Base-by-base conservation (phyloP, 2,113 vertebrate species). In the Paramisgurnus dabryanus region DNA sequence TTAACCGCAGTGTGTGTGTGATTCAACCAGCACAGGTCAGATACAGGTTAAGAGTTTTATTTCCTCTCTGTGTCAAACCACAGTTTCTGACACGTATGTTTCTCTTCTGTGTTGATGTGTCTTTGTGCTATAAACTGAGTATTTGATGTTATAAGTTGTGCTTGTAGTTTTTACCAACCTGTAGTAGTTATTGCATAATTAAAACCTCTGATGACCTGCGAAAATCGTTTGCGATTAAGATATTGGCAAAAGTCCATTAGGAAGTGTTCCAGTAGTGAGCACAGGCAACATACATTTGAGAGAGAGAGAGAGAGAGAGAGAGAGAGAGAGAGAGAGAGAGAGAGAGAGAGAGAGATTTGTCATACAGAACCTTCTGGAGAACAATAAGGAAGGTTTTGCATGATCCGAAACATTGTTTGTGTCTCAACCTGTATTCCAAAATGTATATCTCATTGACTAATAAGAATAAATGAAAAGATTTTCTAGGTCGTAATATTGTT, bases 231-330 rank as follows among this genome's bases (percentile, higher is more conserved):
- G 8, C 39, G 72, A 74, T 74, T 13, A 63, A 47, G 18, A 34
- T 15, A 49, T 43, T 75, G 72, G 72, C 58, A 0, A 15, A 7
- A 34, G 1, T 12, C 72, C 58, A 75, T 9, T 58, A 75, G 72
- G 72, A 63, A 63, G 43, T 17, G 18, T 63, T 75, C 72, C 72
- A 75, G 72, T 49, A 7, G 11, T 2, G 10, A 45, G 71, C n/a
- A 1, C 27, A 34, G 27, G 27, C 27, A 34, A 34, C 27, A 34
- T 34, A 34, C 27, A 34, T 34, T 2, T 1, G 27, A 34, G 27
- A 34, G 27, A 34, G 27, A 34, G 27, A 34, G 27, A 34, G 27
- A 34, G 27, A 34, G 27, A 34, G 27, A 34, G 27, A 34, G 27
- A 34, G 27, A 34, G 27, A 34, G 27, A 34, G 27, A 34, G 27